A percentile compares a stretch with the other conserved stretches of the same genome.
Evolutionary conservation across 2,113 vertebrate species (phyloP).

Genomic region (Tragelaphus scriptus): DNA sequence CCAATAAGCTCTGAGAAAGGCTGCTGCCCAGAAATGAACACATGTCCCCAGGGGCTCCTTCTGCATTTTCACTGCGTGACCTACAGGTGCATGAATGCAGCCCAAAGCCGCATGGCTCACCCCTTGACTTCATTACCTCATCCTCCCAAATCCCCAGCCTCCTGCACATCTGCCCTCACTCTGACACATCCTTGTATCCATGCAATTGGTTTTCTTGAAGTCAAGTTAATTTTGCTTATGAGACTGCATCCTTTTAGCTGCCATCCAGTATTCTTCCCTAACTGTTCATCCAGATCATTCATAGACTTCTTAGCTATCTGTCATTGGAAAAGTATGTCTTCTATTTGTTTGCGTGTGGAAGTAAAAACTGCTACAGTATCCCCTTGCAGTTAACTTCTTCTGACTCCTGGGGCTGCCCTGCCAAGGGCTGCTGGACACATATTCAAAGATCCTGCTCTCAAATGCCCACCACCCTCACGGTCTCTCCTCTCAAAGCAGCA

Average conservation of each 20-base stretch:
- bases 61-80: accelerated
- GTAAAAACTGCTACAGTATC: neutral
- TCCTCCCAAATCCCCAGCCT: neutral
- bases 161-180: neutral
- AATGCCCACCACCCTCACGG: accelerated
- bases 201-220: accelerated
- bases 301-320: neutral
- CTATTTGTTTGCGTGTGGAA: neutral
- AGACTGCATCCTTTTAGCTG: neutral
- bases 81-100: accelerated
- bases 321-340: neutral
- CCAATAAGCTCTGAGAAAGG: neutral
- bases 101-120: accelerated
- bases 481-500: accelerated
- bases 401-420: neutral
- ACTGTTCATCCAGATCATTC: accelerated
- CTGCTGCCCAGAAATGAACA: neutral
- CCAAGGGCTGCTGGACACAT: neutral
- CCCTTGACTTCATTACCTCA: accelerated
- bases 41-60: accelerated
- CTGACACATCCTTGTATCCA: neutral
- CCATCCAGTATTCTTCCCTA: neutral
- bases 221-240: neutral
- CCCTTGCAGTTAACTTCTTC: neutral
- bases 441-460: accelerated